Evolutionary conservation across 2,113 vertebrate genomes (phyloP).

Genomic region (Ascaphus truei): DNA sequence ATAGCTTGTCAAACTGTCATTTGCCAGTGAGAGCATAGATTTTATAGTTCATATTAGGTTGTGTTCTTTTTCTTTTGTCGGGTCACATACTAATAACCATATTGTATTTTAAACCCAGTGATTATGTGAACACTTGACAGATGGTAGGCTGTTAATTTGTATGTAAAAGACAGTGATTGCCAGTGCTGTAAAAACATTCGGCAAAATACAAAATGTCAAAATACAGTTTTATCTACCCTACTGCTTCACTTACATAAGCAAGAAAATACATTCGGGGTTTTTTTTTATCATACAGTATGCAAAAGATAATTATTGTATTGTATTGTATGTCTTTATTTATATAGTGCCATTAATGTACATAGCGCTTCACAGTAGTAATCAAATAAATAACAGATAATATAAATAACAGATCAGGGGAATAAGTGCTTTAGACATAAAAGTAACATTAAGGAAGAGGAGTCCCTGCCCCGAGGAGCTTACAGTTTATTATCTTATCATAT

Average conservation of each 20-base stretch:
- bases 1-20: constrained; percentile 70
- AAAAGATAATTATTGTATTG: no score
- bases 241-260: constrained; percentile 57
- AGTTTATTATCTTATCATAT: no score
- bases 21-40: constrained; percentile 69
- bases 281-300: no score
- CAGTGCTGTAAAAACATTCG: constrained; percentile 49
- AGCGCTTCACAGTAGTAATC: no score
- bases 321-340: no score
- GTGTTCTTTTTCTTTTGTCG: constrained; percentile 66
- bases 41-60: constrained; percentile 70
- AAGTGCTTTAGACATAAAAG: no score
- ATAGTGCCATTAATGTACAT: no score
- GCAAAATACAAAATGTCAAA: constrained; percentile 68
- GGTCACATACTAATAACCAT: constrained; percentile 76
- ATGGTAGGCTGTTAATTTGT: constrained; percentile 75
- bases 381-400: no score
- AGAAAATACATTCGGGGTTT: no score
- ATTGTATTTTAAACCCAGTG: constrained; percentile 70
- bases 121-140: constrained; percentile 74
- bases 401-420: no score
- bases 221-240: constrained; percentile 51
- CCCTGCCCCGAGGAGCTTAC: no score
- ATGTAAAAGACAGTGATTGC: constrained; percentile 67
- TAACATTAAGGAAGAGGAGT: no score